Conservation (phyloP, 92 coral and sea anemone genomes). For the Epizoanthus fatuus region DNA sequence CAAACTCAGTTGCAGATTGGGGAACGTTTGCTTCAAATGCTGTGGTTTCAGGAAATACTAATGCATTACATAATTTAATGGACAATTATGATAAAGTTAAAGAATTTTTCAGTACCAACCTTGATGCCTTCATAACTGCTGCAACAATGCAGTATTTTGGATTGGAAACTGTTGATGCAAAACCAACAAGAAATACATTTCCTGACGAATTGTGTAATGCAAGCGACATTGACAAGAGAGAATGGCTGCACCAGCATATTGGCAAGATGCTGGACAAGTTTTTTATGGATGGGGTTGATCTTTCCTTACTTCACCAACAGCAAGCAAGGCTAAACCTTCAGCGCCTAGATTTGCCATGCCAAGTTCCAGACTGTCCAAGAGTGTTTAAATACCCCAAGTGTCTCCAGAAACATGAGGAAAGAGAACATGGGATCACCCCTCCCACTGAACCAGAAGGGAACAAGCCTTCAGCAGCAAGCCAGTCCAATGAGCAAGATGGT, state of each 20-base stretch:
- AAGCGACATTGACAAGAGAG: slow-evolving; percentile 36
- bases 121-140: slow-evolving; percentile 61
- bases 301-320: not conserved
- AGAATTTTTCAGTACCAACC: slow-evolving; percentile 49
- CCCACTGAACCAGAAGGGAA: slow-evolving; percentile 12
- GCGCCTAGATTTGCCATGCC: slow-evolving; percentile 43
- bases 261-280: slow-evolving; percentile 48
- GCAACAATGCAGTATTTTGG: slow-evolving; percentile 64
- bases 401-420: slow-evolving; percentile 18
- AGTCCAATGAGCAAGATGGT: not conserved
- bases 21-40: slow-evolving; percentile 73
- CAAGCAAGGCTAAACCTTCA: not conserved
- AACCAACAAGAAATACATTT: slow-evolving; percentile 38
- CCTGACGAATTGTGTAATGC: slow-evolving; percentile 22
- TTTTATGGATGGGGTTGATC: slow-evolving; percentile 61
- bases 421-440: slow-evolving; percentile 9
- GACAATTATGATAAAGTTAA: slow-evolving; percentile 54
- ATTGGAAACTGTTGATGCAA: slow-evolving; percentile 28
- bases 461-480: slow-evolving; percentile 4
- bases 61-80: slow-evolving; percentile 47
- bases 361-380: slow-evolving; percentile 29
- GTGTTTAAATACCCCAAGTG: slow-evolving; percentile 39
- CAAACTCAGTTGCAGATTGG: slow-evolving; percentile 66
- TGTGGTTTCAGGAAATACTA: slow-evolving; percentile 69
- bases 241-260: slow-evolving; percentile 57